A percentile compares a stretch with the other conserved stretches of the same genome.
Conservation (phyloP, 2,113 vertebrate species). For the Otis tarda region DNA sequence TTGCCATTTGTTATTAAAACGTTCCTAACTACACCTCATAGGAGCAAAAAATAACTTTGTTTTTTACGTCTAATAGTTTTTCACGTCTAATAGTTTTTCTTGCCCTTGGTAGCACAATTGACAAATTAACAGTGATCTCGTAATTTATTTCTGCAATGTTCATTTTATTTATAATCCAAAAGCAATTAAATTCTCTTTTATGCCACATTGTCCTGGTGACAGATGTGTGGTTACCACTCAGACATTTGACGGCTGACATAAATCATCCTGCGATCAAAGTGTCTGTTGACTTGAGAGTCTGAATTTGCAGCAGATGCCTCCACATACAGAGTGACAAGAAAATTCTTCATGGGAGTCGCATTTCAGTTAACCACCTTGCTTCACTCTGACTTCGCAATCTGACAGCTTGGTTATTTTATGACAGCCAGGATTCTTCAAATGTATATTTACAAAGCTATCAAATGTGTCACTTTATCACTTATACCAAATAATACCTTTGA, state of each 20-base stretch:
- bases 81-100: constrained; percentile 59
- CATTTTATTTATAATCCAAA: constrained; percentile 77
- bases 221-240: constrained; percentile 78
- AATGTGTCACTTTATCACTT: constrained; percentile 50
- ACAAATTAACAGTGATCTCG: constrained; percentile 69
- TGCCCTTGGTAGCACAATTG: constrained; percentile 69
- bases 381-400: constrained; percentile 38
- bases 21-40: constrained; percentile 22
- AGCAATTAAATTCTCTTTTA: constrained; percentile 80
- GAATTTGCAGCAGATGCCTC: constrained; percentile 78
- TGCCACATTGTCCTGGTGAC: constrained; percentile 75
- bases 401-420: constrained; percentile 67
- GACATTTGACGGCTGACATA: constrained; percentile 79
- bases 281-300: constrained; percentile 72
- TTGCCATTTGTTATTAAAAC: constrained; percentile 71
- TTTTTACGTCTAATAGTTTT: constrained; percentile 46
- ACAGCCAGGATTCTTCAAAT: constrained; percentile 64
- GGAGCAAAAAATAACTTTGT: constrained; percentile 59
- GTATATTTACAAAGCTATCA: constrained; percentile 53
- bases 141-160: constrained; percentile 73
- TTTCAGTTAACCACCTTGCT: constrained; percentile 68
- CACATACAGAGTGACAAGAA: constrained; percentile 76
- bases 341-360: constrained; percentile 74
- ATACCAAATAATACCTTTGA: constrained; percentile 42
- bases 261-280: constrained; percentile 83